Percentiles rank a stretch among this genome's conserved stretches.
phyloP scores from a whole-genome alignment of 2,888 invertebrate species.

The Saturnia pavonia region DNA sequence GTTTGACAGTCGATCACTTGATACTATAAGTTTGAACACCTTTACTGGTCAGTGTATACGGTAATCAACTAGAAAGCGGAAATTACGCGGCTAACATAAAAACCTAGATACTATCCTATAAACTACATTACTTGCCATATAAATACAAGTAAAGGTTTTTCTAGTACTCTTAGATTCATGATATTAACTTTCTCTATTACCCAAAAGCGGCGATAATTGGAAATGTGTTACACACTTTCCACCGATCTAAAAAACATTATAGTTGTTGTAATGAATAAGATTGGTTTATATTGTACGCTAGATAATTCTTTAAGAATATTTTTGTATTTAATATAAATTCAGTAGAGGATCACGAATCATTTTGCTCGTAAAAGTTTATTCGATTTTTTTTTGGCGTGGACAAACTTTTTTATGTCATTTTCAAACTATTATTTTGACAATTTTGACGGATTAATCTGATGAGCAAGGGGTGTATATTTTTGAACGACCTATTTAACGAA shows the following conservation, averaged over 20 bases:
- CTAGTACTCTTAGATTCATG: background rate
- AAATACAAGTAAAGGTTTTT: background rate
- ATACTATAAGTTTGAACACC: too few species aligned
- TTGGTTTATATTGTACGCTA: conserved; percentile 23
- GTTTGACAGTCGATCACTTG: too few species aligned
- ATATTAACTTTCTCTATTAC: conserved; percentile 11
- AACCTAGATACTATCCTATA: background rate
- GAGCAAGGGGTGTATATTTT: too few species aligned
- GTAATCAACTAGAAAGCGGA: background rate
- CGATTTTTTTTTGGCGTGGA: too few species aligned
- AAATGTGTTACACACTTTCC: conserved; percentile 40
- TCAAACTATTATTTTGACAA: too few species aligned
- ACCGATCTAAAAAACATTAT: conserved; percentile 28
- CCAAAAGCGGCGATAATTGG: conserved; percentile 30
- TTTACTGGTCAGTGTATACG: too few species aligned
- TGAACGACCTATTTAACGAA: too few species aligned
- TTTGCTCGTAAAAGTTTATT: too few species aligned
- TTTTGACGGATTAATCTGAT: too few species aligned
- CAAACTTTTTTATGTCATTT: too few species aligned
- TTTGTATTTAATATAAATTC: background rate
- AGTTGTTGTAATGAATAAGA: conserved; percentile 21
- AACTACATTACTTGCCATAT: background rate
- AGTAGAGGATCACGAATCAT: too few species aligned
- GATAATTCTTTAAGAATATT: background rate
- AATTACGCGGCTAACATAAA: background rate